Base-by-base conservation (phyloP, 1,140 invertebrate species). In the Drosophila lacertosa region DNA sequence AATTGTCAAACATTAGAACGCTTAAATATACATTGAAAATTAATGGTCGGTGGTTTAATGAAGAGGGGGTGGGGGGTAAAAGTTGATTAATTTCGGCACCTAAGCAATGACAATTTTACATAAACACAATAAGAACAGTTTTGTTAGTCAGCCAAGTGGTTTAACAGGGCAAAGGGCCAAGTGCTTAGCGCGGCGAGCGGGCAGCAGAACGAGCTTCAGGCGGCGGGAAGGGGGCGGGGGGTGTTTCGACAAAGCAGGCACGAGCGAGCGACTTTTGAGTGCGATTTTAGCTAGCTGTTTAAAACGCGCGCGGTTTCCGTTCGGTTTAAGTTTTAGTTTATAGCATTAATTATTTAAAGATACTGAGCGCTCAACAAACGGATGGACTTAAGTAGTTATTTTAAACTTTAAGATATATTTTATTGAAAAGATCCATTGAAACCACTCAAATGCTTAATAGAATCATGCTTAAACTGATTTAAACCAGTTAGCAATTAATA, bases 61-160 rank as follows among this genome's bases (percentile, higher is more conserved):
- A 16, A 0, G 22, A 9, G 16, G 16, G 32, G 10, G 20, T 6
- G 18, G 6, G 15, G 3, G n/a, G 40, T 15, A 11, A 13, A 5
- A 7, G 39, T 15, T 18, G 29, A 20, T 35, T 18, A 22, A 22
- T 67, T 69, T 53, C 60, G 63, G 73, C 77, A 77, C 73, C 67
- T 77, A 86, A 88, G 77, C 77, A 86, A 86, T 86, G 82, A 88
- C 81, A 86, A 86, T 86, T 62, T 53, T 88, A 86, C 81, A 74
- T 71, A 55, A 77, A 64, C 73, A 74, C 73, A 67, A 74, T 84
- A 64, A 76, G 51, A 63, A 86, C 64, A 54, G 29, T 67, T 57
- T 65, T 74, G 40, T 74, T 57, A 51, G 59, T 71, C 57, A 79
- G 79, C 75, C 79, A 76, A 50, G 29, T 22, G 57, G 35, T 32